Conservation (phyloP, 2,113 vertebrate genomes). For the Gallinago jamesoni region DNA sequence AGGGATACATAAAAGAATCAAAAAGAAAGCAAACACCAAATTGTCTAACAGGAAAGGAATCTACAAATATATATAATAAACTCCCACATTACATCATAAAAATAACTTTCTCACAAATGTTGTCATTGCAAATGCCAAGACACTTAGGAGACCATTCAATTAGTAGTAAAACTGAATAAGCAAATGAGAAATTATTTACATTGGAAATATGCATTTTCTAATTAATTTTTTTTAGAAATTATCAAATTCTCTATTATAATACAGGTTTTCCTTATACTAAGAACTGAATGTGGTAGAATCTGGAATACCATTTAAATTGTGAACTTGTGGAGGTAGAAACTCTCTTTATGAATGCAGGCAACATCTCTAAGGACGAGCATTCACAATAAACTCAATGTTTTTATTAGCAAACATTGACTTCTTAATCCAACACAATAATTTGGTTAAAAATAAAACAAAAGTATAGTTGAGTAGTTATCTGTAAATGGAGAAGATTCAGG, state of each 20-base stretch:
- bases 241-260: neutral
- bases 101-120: slow-evolving; percentile 32
- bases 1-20: neutral
- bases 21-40: slow-evolving; percentile 28
- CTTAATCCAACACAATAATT: neutral
- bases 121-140: slow-evolving; percentile 7
- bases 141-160: neutral
- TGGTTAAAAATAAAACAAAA: neutral
- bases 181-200: neutral
- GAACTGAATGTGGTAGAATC: neutral
- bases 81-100: slow-evolving; percentile 50
- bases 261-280: neutral
- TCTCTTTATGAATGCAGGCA: neutral
- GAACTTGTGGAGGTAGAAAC: neutral
- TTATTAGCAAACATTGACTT: neutral
- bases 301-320: neutral
- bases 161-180: neutral
- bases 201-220: neutral
- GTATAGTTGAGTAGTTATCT: neutral
- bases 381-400: neutral
- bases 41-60: slow-evolving; percentile 34
- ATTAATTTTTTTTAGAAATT: neutral
- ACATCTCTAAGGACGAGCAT: neutral
- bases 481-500: neutral
- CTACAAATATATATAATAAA: slow-evolving; percentile 35